Conservation (phyloP, 2,888 invertebrate species). For the Scaptodrosophila latifasciaeformis region DNA sequence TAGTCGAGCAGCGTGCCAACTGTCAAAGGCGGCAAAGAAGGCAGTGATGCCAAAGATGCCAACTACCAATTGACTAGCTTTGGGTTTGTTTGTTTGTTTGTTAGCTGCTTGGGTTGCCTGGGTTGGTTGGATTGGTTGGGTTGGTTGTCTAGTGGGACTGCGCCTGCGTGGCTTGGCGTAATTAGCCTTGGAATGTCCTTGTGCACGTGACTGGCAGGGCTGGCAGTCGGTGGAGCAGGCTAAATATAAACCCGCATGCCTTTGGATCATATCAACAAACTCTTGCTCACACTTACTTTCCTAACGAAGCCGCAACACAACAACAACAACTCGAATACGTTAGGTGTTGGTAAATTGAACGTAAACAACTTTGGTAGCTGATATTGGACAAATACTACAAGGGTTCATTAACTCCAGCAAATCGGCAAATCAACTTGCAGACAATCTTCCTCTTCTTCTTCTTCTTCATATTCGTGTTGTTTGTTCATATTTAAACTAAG, state of each 20-base stretch:
- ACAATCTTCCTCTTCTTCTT: too few species aligned
- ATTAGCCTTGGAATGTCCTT: conserved; percentile 69
- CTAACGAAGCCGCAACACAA: conserved; percentile 56
- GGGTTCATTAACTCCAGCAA: conserved; percentile 56
- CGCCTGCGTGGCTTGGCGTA: conserved; percentile 49
- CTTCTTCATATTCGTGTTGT: not conserved
- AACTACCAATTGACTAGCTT: too few species aligned
- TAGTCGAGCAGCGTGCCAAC: conserved; percentile 7
- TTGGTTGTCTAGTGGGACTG: not conserved
- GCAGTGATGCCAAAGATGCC: not conserved
- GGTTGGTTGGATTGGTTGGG: too few species aligned
- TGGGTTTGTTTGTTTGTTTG: too few species aligned
- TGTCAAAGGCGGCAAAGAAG: conserved; percentile 3
- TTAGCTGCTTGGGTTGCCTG: too few species aligned
- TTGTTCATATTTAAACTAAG: conserved; percentile 16
- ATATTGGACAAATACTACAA: conserved; percentile 38
- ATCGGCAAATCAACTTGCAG: too few species aligned
- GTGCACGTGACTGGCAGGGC: conserved; percentile 62
- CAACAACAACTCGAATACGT: too few species aligned
- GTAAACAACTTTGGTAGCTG: conserved; percentile 52
- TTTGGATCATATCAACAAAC: conserved; percentile 61
- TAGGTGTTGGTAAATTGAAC: conserved; percentile 33
- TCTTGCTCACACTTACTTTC: conserved; percentile 56
- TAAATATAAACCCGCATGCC: conserved; percentile 67
- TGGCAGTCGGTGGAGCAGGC: conserved; percentile 26